Base-by-base conservation (phyloP, 2,113 vertebrate species). In the Malurus elegans region DNA sequence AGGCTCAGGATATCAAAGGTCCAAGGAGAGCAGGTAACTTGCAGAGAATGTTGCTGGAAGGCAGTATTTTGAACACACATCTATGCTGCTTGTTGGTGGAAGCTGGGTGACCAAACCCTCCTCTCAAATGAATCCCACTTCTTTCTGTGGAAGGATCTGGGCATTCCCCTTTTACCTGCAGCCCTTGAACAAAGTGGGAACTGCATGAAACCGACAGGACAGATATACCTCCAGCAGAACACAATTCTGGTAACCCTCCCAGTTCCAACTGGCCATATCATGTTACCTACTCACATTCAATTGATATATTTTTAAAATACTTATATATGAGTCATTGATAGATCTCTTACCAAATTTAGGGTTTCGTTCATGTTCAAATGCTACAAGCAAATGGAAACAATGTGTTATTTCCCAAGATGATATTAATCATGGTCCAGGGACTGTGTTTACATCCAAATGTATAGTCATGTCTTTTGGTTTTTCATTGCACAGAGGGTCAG, bases 401-500 rank as follows among this genome's bases (percentile, higher is more conserved):
- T 9, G 3, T 38, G 11, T 50, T 89, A 3, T 56, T 88, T 88
- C 21, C 14, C 31, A 85, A 8, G 26, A 34, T 42, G 3, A 11
- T 38, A 58, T 34, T 64, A 18, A 26, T 73, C 15, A 17, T 18
- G 6, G 12, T 75, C 12, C 14, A 32, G 24, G 32, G 16, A 40
- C n/a, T 67, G 6, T 20, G 88, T 94, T 79, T 73, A 28, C 19
- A 26, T 64, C 11, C 9, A 29, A 48, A 12, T 0, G 1, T 50
- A 14, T 5, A 54, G 19, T 36, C 0, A 0, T 25, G 48, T 15
- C 21, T 21, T 72, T 56, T 66, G 34, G 17, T 1, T 20, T 81
- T 62, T 65, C 29, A 42, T 10, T 44, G 44, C 73, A 42, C 6
- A 23, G 24, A 54, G 1, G 31, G 8, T 48, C 45, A 45, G 69